Evolutionary conservation across 2,113 vertebrate genomes (phyloP).

Genomic region (Excalfactoria chinensis): DNA sequence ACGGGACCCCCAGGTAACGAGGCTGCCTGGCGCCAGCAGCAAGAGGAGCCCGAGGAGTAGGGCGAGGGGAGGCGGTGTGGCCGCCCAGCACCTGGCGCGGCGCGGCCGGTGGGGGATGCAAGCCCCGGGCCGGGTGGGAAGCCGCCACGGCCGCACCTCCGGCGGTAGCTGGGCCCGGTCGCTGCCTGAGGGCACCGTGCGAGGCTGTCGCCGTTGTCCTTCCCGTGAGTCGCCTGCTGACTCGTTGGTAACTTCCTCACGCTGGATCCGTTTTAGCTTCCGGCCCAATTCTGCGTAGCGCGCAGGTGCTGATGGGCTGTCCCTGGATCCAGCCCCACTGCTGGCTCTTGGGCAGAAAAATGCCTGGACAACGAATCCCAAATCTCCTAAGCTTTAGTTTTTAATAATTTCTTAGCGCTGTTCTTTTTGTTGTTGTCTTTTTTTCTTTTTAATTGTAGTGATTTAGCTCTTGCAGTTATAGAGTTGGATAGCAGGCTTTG

Average conservation of each 20-base stretch:
- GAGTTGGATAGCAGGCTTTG: background rate
- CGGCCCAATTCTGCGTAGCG: rapidly evolving
- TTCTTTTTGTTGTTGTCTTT: no score
- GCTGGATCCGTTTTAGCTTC: rapidly evolving
- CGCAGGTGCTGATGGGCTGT: background rate
- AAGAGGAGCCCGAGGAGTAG: background rate
- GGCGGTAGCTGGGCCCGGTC: background rate
- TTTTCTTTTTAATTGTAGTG: background rate
- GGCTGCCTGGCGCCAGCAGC: background rate
- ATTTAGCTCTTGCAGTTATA: background rate
- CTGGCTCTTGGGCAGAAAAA: no score
- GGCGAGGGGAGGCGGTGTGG: rapidly evolving
- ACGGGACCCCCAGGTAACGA: constrained; percentile 91
- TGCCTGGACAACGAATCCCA: no score
- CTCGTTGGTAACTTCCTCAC: rapidly evolving
- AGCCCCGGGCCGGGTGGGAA: rapidly evolving
- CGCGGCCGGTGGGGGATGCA: rapidly evolving
- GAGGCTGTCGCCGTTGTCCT: rapidly evolving
- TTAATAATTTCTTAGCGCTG: background rate
- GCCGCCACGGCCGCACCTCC: background rate
- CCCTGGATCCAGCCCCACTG: background rate
- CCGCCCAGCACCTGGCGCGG: rapidly evolving
- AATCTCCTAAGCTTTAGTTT: background rate
- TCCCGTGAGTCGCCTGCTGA: rapidly evolving
- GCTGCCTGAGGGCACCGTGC: background rate